Base-by-base conservation (phyloP, 2,113 vertebrate genomes). In the Oostethus manadensis region DNA sequence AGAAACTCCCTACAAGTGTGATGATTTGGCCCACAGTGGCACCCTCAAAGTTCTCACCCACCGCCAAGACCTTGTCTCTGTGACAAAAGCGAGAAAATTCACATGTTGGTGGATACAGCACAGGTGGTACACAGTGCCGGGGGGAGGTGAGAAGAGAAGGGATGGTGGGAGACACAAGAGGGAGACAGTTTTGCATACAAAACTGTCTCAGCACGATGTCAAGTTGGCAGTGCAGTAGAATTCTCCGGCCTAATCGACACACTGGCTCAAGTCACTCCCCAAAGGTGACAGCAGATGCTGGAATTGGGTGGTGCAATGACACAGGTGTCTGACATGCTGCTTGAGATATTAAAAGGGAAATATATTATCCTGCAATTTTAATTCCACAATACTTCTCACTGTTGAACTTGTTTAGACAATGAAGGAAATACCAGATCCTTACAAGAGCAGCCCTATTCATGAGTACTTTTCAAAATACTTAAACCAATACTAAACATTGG, bases 41-140 rank as follows among this genome's bases (percentile, higher is more conserved):
- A 65, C 56, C 7, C 50, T 61, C 72, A 56, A 35, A 43, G 38
- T 58, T 56, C 16, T 15, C 62, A 0, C 26, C 47, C 55, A 20
- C 65, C 61, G 1, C 6, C 63, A 49, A 46, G 51, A 53, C 67
- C 73, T 65, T 65, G 73, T 78, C 67, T 76, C 38, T 22, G 38
- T 65, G 70, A 74, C 76, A 69, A 71, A 70, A 78, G 76, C 75
- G 76, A 78, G 67, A 78, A 82, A 66, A 61, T 77, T 82, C 70
- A 26, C 84, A 54, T 70, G 60, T 62, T 64, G 48, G 68, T 23
- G 68, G 74, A 74, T 70, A 73, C 55, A 21, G 44, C 65, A 71
- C 77, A 85, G 73, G 82, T 81, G 78, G 80, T 56, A 67, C 63
- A 65, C 72, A 80, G 72, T 20, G 53, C 4, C 6, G 61, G 73